Percentiles rank a stretch among this genome's conserved stretches.
Conservation (phyloP, 53 echinoderm and acorn worm species). For the Apostichopus leukothele region DNA sequence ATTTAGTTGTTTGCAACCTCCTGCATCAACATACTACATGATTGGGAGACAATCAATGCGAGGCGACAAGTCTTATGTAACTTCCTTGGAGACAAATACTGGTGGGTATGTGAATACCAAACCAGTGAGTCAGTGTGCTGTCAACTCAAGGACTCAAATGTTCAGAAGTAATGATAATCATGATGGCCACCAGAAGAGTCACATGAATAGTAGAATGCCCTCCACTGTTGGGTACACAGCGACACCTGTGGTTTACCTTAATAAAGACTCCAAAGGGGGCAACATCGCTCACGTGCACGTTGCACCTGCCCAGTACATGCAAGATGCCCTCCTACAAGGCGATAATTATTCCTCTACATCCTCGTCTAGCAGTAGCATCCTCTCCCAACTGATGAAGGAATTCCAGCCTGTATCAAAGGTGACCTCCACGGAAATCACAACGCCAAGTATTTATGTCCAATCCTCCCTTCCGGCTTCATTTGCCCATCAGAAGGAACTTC, state of each 20-base stretch:
- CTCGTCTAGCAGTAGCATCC: constrained; percentile 29
- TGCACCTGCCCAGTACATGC: constrained; percentile 12
- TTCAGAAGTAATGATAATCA: not conserved
- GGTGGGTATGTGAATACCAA: not conserved
- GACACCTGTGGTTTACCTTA: constrained; percentile 46
- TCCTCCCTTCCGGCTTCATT: constrained; percentile 25
- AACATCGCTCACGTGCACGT: constrained; percentile 44
- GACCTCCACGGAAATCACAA: constrained; percentile 27
- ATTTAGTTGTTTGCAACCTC: constrained; percentile 4
- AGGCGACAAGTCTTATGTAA: constrained; percentile 33
- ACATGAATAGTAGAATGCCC: not conserved
- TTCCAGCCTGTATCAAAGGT: constrained; percentile 31
- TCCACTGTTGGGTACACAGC: constrained; percentile 5
- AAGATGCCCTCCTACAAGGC: constrained; percentile 30
- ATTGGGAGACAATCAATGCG: constrained; percentile 25
- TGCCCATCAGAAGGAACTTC: constrained; percentile 22
- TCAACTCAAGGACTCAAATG: not conserved
- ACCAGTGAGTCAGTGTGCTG: not conserved
- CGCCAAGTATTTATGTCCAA: constrained; percentile 35
- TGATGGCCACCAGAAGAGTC: constrained; percentile 26
- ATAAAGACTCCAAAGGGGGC: constrained; percentile 41
- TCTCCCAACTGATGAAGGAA: constrained; percentile 44
- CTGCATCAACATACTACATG: constrained; percentile 23
- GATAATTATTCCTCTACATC: constrained; percentile 37
- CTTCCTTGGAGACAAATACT: constrained; percentile 26